Percentiles rank a stretch among this genome's conserved stretches.
Conservation (phyloP, 1,140 invertebrate species). For the Drosophila ficusphila region DNA sequence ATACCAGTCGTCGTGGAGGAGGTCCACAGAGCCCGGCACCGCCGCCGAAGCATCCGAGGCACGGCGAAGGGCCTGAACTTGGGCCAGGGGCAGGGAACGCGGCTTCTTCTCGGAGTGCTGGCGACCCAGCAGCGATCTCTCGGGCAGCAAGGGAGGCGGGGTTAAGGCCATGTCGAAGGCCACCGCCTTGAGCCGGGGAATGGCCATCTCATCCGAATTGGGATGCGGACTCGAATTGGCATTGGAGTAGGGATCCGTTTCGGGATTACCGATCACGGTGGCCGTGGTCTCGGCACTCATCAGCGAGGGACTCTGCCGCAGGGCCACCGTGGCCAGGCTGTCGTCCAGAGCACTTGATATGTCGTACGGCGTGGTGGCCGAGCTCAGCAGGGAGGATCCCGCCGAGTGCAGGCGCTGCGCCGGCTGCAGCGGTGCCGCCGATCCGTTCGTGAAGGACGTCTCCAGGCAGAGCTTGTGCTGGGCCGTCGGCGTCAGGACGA, state of each 20-base stretch:
- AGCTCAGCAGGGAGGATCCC: conserved; percentile 84
- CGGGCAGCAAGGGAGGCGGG: conserved; percentile 17
- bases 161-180: conserved; percentile 72
- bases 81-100: conserved; percentile 46
- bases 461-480: conserved; percentile 88
- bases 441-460: conserved; percentile 89
- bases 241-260: no score
- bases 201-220: conserved; percentile 15
- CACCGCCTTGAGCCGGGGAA: conserved; percentile 63
- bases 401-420: conserved; percentile 45
- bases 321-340: conserved; percentile 68
- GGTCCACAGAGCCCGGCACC: conserved; percentile 85
- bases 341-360: conserved; percentile 76
- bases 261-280: conserved; percentile 46
- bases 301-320: conserved; percentile 70
- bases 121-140: conserved; percentile 25
- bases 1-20: conserved; percentile 88
- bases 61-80: conserved; percentile 64
- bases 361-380: conserved; percentile 70
- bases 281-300: conserved; percentile 65
- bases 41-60: conserved; percentile 79
- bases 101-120: conserved; percentile 72
- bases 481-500: conserved; percentile 84
- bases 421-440: conserved; percentile 10
- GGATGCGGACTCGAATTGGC: no score